These are phyloP conservation scores for Salvelinus alpinus DNA, from an alignment of 2,113 vertebrate species.

Conservation along the genomic window DNA sequence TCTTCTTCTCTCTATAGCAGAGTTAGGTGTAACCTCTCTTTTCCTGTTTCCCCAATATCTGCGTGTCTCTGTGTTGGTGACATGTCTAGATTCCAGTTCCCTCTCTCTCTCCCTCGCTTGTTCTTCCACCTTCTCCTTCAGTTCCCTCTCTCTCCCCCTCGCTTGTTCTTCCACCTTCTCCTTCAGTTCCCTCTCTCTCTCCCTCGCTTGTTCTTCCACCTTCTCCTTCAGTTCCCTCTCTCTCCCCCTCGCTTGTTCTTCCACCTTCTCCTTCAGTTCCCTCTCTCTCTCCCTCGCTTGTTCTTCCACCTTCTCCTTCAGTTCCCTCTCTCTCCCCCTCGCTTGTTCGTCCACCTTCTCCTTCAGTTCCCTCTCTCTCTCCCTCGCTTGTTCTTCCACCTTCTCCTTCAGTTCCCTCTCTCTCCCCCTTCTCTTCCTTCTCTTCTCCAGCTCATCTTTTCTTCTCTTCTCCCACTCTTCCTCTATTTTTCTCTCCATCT, in stretches of 20 bases:
- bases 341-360: too few relatives aligned
- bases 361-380: background rate
- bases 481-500: too few relatives aligned
- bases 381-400: constrained; percentile 16
- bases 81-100: constrained; percentile 7
- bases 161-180: background rate
- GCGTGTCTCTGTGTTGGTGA: background rate
- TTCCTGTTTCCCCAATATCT: constrained; percentile 3
- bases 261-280: background rate
- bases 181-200: background rate
- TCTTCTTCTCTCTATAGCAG: constrained; percentile 4
- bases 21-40: background rate
- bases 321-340: background rate
- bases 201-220: background rate
- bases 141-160: background rate
- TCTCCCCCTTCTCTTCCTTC: constrained; percentile 1
- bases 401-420: constrained; percentile 47
- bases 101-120: constrained; percentile 23
- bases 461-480: background rate
- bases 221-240: background rate
- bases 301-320: background rate
- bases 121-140: constrained; percentile 33
- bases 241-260: background rate
- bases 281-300: background rate
- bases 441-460: constrained; percentile 31